Conservation (phyloP, 2,888 invertebrate genomes). For the Alentia gelatinosa region DNA sequence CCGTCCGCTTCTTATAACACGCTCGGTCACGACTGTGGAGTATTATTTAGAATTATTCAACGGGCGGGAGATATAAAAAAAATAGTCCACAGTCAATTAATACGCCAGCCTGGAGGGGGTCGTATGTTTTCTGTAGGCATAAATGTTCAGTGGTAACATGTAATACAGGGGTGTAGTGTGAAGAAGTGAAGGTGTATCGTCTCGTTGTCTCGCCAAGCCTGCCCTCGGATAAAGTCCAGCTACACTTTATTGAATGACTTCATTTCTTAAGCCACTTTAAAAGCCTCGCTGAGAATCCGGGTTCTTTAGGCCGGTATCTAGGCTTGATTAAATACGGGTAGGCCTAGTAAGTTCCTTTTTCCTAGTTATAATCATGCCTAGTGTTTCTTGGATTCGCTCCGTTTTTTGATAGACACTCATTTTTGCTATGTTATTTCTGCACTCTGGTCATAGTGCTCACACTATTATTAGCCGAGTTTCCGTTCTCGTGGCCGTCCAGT, state of each 20-base stretch:
- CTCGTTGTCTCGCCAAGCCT: background rate
- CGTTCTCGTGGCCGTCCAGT: background rate
- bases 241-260: background rate
- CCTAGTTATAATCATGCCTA: background rate
- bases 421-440: conserved; percentile 34
- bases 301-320: too few species aligned
- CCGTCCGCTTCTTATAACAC: too few species aligned
- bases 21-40: too few species aligned
- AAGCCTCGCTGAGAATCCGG: background rate
- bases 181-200: background rate
- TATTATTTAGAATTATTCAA: too few species aligned
- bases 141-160: too few species aligned
- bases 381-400: background rate
- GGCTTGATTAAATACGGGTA: background rate
- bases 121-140: too few species aligned
- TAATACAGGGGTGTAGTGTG: too few species aligned
- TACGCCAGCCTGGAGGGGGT: too few species aligned
- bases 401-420: conserved; percentile 44
- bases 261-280: background rate
- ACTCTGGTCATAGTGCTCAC: background rate
- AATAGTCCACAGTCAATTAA: too few species aligned
- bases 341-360: conserved; percentile 15
- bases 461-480: background rate
- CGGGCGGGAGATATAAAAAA: too few species aligned
- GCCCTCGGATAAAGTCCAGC: background rate